phyloP scores from a whole-genome alignment of 2,797 vertebrate genomes.

The Pangasius macronema region DNA sequence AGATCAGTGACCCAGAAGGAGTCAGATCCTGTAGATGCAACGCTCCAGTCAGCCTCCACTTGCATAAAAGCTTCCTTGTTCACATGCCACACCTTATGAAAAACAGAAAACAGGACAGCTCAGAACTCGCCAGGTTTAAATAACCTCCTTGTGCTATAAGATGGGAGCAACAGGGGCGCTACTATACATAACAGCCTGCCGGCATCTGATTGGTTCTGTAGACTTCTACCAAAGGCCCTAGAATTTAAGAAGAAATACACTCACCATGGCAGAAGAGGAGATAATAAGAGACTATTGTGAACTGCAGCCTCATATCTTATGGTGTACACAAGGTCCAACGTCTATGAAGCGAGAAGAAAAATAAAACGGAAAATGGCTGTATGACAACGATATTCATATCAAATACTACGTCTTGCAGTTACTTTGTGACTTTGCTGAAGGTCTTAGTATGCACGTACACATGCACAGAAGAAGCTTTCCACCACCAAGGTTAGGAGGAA shows the following conservation, averaged over 20 bases:
- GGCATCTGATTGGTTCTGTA: neutral
- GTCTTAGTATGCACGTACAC: neutral
- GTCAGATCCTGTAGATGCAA: neutral
- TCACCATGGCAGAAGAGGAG: neutral
- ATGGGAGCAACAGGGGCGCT: neutral
- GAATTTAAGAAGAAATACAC: neutral
- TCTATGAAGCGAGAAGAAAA: neutral
- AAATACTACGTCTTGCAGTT: neutral
- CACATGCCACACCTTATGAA: conserved; percentile 13
- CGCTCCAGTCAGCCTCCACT: neutral
- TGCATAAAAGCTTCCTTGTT: conserved; percentile 31
- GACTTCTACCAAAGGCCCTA: neutral
- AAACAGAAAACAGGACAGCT: conserved; percentile 14
- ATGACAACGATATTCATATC: neutral
- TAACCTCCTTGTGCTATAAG: neutral
- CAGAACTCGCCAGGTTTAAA: conserved; percentile 2
- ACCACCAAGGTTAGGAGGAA: neutral
- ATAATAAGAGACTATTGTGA: neutral
- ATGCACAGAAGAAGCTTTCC: neutral
- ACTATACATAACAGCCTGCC: neutral
- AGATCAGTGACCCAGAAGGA: neutral
- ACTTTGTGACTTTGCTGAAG: neutral
- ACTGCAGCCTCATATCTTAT: neutral
- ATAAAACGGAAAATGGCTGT: neutral
- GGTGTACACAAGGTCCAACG: neutral